Conservation (phyloP, 2,888 invertebrate genomes). For the Hypercompe scribonia region DNA sequence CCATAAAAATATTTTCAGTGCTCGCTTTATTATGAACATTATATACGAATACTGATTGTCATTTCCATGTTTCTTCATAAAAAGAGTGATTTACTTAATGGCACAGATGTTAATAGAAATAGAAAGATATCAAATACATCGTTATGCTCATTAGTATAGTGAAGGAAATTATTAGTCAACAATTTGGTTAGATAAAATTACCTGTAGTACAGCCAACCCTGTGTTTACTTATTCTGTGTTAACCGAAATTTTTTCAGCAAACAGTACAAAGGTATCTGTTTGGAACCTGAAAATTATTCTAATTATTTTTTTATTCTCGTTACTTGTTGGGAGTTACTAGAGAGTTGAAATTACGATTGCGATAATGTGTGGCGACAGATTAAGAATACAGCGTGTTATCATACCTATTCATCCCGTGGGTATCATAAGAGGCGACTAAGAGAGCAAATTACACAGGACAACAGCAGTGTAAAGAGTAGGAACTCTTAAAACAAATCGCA, state of each 20-base stretch:
- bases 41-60: neutral
- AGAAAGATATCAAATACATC: neutral
- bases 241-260: neutral
- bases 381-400: no score
- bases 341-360: no score
- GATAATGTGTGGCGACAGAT: no score
- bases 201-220: neutral
- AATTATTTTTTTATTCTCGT: no score
- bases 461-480: no score
- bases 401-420: no score
- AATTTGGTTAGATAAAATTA: neutral
- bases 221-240: neutral
- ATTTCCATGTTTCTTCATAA: neutral
- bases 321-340: no score
- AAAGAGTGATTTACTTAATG: neutral
- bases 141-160: neutral
- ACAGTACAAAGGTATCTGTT: neutral
- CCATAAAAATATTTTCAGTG: neutral
- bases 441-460: no score
- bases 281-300: neutral
- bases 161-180: neutral
- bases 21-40: no score
- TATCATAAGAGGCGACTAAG: no score
- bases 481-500: no score
- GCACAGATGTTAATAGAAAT: neutral